Conservation (phyloP, 92 coral and sea anemone species). For the Zoanthus gigantus region DNA sequence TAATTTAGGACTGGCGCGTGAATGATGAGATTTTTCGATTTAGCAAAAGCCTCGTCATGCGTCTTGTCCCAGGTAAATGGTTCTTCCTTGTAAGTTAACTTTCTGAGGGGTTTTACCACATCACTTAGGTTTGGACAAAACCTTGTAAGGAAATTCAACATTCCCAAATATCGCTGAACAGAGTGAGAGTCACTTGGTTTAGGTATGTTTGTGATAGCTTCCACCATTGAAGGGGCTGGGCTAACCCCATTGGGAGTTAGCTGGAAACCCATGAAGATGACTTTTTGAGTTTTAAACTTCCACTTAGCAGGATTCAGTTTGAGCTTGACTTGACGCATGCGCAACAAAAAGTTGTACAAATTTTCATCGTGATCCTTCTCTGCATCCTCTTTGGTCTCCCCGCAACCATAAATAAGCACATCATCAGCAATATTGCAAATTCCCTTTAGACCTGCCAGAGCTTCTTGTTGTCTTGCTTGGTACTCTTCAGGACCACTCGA, state of each 20-base stretch:
- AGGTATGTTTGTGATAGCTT: constrained; percentile 55
- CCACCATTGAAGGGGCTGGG: constrained; percentile 49
- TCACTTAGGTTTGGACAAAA: constrained; percentile 40
- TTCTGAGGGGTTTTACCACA: constrained; percentile 38
- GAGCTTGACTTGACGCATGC: constrained; percentile 36
- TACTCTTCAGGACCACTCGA: constrained; percentile 45
- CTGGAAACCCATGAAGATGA: constrained; percentile 50
- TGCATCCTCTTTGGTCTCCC: constrained; percentile 34
- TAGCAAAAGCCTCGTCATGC: constrained; percentile 42
- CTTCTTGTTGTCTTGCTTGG: constrained; percentile 56
- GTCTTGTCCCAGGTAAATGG: constrained; percentile 41
- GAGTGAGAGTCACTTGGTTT: constrained; percentile 36
- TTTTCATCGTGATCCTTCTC: constrained; percentile 46
- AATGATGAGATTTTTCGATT: constrained; percentile 49
- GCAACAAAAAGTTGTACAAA: constrained; percentile 38
- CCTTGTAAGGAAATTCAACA: constrained; percentile 46
- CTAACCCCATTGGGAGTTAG: constrained; percentile 51
- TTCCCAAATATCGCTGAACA: constrained; percentile 50
- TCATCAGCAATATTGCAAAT: constrained; percentile 41
- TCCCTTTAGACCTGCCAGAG: constrained; percentile 47
- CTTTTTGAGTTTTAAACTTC: constrained; percentile 46
- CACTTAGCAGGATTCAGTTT: constrained; percentile 33
- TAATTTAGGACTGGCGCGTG: constrained; percentile 37
- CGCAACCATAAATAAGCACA: constrained; percentile 38
- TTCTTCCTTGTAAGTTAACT: constrained; percentile 45